Conservation (phyloP, 2,113 vertebrate genomes). For the Rhegmatorhina hoffmannsi region DNA sequence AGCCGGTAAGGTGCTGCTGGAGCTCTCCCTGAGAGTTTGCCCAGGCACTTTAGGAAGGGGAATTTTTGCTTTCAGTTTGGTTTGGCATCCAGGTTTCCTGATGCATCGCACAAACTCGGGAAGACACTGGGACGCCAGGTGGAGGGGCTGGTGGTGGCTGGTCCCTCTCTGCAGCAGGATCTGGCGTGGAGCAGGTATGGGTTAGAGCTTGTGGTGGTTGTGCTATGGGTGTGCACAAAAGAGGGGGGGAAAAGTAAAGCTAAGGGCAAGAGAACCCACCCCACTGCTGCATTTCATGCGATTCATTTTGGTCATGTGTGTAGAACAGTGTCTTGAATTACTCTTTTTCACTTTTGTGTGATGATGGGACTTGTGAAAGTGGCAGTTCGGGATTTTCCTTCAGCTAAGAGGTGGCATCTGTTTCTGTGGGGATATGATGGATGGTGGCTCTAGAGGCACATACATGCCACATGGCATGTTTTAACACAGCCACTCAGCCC, state of each 20-base stretch:
- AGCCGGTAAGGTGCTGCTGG: slow-evolving; percentile 40
- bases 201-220: not conserved
- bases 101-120: not conserved
- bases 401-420: fast-evolving
- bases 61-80: not conserved
- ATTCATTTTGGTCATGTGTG: not conserved
- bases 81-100: not conserved
- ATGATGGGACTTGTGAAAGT: not conserved
- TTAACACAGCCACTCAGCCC: not conserved
- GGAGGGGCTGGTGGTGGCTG: not conserved
- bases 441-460: fast-evolving
- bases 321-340: not conserved
- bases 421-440: fast-evolving
- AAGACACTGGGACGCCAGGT: not conserved
- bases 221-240: not conserved
- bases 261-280: not conserved
- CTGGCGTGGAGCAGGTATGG: fast-evolving
- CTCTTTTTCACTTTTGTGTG: not conserved
- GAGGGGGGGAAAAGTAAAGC: not conserved
- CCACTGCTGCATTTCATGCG: not conserved
- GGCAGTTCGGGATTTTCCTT: not conserved
- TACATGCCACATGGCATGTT: fast-evolving
- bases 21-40: not conserved
- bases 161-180: not conserved
- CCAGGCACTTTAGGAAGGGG: not conserved